These are phyloP conservation scores for Thymallus thymallus DNA, from an alignment of 2,113 vertebrate species.

Conservation along the genomic window DNA sequence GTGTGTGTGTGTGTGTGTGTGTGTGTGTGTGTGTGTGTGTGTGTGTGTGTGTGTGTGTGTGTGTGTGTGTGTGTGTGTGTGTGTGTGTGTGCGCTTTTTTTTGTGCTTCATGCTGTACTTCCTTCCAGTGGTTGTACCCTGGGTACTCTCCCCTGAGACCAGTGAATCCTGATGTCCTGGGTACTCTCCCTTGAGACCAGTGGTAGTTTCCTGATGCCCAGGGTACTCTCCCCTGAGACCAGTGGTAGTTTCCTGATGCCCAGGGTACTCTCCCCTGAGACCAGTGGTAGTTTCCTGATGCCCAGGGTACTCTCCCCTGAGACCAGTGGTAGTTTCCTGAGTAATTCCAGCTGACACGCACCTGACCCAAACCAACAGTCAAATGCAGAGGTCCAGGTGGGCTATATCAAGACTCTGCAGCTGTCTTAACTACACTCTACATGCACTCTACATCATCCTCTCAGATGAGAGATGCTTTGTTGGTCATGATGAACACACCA, in stretches of 20 bases:
- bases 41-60: background rate
- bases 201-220: too few species aligned
- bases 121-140: too few species aligned
- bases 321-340: background rate
- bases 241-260: too few species aligned
- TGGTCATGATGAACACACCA: background rate
- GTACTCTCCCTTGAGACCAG: too few species aligned
- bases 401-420: background rate
- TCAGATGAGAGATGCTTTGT: too few species aligned
- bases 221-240: too few species aligned
- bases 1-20: background rate
- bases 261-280: too few species aligned
- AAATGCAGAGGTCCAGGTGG: background rate
- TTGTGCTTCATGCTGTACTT: background rate
- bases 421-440: background rate
- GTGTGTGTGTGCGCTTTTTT: background rate
- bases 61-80: background rate
- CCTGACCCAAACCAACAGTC: background rate
- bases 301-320: background rate
- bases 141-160: too few species aligned
- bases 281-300: background rate
- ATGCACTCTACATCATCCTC: too few species aligned
- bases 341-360: background rate
- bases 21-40: slow-evolving; percentile 1
- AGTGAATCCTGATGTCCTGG: too few species aligned